phyloP scores from a whole-genome alignment of 2,797 vertebrate species.

The Tokudaia muenninki region DNA sequence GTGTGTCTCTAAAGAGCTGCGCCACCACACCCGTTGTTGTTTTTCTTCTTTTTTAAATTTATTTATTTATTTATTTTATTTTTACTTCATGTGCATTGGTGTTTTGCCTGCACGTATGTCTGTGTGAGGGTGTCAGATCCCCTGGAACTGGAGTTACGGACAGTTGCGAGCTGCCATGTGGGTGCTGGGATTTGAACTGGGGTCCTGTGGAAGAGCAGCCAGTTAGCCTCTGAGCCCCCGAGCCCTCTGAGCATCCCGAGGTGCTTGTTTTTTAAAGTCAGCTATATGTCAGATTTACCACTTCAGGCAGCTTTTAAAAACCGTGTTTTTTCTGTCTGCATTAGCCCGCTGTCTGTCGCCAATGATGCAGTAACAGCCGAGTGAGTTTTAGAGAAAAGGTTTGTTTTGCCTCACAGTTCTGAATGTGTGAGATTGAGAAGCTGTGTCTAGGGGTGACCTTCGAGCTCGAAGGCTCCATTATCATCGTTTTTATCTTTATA shows the following conservation, averaged over 20 bases:
- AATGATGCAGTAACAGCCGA: neutral
- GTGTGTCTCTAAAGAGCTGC: too few species aligned
- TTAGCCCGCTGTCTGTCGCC: neutral
- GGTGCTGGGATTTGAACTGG: neutral
- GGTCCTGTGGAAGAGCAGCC: neutral
- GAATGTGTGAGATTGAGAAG: neutral
- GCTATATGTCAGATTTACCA: neutral
- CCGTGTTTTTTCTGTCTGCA: neutral
- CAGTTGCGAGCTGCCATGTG: neutral
- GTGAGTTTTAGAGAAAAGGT: neutral
- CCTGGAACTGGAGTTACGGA: neutral
- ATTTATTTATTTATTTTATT: neutral
- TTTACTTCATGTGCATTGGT: neutral
- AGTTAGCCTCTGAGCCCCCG: neutral
- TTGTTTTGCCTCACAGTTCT: neutral
- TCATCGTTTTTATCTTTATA: neutral
- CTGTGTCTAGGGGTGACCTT: neutral
- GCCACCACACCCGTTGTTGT: neutral
- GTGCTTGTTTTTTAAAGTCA: neutral
- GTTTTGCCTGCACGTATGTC: neutral
- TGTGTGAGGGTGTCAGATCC: neutral
- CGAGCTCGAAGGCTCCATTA: neutral
- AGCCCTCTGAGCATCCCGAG: neutral
- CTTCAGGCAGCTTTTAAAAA: neutral
- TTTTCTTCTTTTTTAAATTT: neutral